Conservation (phyloP, 64 coral and sea anemone genomes). For the Pocillopora verrucosa region DNA sequence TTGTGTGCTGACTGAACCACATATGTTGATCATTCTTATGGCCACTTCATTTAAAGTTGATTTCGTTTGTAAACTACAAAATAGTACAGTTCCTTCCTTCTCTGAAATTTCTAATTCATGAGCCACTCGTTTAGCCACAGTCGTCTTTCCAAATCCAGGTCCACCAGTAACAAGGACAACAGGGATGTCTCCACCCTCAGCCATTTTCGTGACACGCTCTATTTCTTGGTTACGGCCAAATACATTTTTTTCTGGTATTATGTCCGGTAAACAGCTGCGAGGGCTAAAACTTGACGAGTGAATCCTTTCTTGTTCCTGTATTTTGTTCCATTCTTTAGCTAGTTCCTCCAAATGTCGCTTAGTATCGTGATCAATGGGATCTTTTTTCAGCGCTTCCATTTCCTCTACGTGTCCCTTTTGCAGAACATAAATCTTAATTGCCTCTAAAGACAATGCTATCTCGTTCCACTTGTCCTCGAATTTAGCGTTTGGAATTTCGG, state of each 20-base stretch:
- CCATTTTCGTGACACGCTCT: not conserved
- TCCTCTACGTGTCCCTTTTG: not conserved
- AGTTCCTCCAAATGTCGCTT: no score
- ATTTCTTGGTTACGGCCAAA: slow-evolving; percentile 25
- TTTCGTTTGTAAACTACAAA: slow-evolving; percentile 16
- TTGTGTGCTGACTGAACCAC: slow-evolving; percentile 23
- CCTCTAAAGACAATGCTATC: not conserved
- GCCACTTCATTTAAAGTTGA: slow-evolving; percentile 7
- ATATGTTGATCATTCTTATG: slow-evolving; percentile 1
- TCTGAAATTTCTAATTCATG: not conserved
- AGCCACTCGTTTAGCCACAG: slow-evolving; percentile 38
- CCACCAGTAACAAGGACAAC: slow-evolving; percentile 50
- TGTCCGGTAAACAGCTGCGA: not conserved
- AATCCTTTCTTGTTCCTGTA: no score
- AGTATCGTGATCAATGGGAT: slow-evolving; percentile 25
- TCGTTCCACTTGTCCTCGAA: slow-evolving; percentile 45
- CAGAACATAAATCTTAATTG: slow-evolving; percentile 1
- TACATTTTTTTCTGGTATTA: not conserved
- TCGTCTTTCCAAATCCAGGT: slow-evolving; percentile 63
- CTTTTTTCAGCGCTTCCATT: slow-evolving; percentile 29
- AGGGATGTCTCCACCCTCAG: not conserved
- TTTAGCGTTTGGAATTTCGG: not conserved
- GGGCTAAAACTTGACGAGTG: not conserved
- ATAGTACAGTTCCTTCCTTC: not conserved
- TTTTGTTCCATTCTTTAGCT: no score